Conservation (phyloP, 2,888 invertebrate species). For the Chydorus sphaericus region DNA sequence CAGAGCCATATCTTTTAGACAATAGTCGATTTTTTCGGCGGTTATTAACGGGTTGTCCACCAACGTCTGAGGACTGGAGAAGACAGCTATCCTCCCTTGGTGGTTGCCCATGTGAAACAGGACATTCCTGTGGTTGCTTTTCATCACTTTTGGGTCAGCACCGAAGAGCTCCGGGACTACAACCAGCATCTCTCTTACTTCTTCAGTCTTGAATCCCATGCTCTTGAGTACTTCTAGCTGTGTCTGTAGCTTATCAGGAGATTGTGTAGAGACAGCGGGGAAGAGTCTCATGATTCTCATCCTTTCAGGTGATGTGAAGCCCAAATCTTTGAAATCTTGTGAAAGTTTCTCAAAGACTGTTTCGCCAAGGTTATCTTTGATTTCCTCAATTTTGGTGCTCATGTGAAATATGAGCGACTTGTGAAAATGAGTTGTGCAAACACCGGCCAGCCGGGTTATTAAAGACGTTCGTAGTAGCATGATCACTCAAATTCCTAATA, state of each 20-base stretch:
- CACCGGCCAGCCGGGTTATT: too few species aligned
- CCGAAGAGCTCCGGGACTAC: background rate
- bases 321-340: background rate
- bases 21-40: constrained; percentile 9
- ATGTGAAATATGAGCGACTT: background rate
- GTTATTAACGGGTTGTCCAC: background rate
- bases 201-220: background rate
- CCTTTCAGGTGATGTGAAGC: background rate
- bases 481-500: too few species aligned
- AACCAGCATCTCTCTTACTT: background rate
- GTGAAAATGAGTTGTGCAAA: background rate
- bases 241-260: background rate
- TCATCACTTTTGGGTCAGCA: background rate
- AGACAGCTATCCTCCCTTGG: background rate
- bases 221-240: background rate
- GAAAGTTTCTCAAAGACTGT: background rate
- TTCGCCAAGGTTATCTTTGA: background rate
- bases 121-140: background rate
- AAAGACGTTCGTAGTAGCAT: too few species aligned
- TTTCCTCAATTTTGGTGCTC: background rate
- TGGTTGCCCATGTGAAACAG: background rate
- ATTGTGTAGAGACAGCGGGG: background rate
- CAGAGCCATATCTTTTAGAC: constrained; percentile 7
- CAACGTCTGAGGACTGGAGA: background rate
- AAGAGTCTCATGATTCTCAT: too few species aligned